Evolutionary conservation across 2,888 invertebrate species (phyloP).

Genomic region (Protodeltote pygarga): DNA sequence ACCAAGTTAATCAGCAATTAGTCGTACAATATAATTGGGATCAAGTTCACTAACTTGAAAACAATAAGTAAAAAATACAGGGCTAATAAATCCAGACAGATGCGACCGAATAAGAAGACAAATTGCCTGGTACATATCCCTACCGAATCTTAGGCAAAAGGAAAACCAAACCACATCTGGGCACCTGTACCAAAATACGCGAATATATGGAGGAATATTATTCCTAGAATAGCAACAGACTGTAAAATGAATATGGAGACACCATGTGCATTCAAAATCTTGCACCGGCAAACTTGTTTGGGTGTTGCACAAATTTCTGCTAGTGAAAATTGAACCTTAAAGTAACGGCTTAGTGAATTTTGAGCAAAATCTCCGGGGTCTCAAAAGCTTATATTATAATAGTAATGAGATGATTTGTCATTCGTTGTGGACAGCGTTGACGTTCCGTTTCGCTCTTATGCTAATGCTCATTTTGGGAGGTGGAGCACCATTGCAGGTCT

Average conservation of each 20-base stretch:
- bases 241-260: conserved; percentile 82
- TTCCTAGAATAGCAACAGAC: conserved; percentile 86
- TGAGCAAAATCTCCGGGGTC: conserved; percentile 31
- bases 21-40: conserved; percentile 74
- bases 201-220: conserved; percentile 77
- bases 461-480: conserved; percentile 75
- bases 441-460: conserved; percentile 74
- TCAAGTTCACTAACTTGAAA: conserved; percentile 69
- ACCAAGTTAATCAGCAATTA: conserved; percentile 73
- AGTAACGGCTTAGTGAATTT: conserved; percentile 29
- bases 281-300: conserved; percentile 54
- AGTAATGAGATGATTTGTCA: conserved; percentile 80
- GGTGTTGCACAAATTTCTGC: conserved; percentile 21
- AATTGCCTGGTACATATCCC: conserved; percentile 64
- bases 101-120: conserved; percentile 74
- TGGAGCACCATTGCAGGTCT: conserved; percentile 53
- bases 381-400: conserved; percentile 44
- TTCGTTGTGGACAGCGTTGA: conserved; percentile 75
- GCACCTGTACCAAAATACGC: conserved; percentile 82
- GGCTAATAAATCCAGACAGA: conserved; percentile 77
- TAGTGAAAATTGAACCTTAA: conserved; percentile 50
- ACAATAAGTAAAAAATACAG: conserved; percentile 59
- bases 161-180: conserved; percentile 76
- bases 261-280: conserved; percentile 82
- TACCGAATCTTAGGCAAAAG: conserved; percentile 70